phyloP scores from a whole-genome alignment of 2,113 vertebrate species.

The Thamnaconus septentrionalis region DNA sequence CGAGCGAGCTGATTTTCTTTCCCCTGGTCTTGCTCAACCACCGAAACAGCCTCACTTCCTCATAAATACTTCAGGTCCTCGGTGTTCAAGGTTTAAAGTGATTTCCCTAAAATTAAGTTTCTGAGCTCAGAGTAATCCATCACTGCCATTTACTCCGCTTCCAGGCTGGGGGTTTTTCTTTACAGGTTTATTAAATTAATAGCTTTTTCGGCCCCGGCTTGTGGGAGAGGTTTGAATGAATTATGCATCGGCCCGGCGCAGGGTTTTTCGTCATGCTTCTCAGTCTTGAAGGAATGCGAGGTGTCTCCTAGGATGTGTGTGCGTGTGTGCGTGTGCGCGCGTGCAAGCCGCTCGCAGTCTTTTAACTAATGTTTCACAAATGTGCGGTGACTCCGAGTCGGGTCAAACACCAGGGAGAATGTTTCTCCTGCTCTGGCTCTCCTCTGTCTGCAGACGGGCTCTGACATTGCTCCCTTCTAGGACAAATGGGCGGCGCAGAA shows the following conservation, averaged over 20 bases:
- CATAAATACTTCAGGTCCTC: conserved; percentile 70
- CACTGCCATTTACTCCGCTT: conserved; percentile 63
- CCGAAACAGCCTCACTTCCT: conserved; percentile 35
- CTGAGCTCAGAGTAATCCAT: conserved; percentile 67
- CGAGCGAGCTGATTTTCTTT: conserved; percentile 31
- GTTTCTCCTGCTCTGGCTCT: conserved; percentile 46
- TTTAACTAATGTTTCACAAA: conserved; percentile 53
- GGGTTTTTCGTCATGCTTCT: conserved; percentile 49
- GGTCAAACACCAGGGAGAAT: conserved; percentile 35
- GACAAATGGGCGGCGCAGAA: conserved; percentile 20
- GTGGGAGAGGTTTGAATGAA: conserved; percentile 62
- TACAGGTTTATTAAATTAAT: conserved; percentile 76
- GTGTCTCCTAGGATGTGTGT: conserved; percentile 17
- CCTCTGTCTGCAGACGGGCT: conserved; percentile 36
- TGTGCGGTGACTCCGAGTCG: conserved; percentile 19
- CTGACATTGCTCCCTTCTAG: conserved; percentile 46
- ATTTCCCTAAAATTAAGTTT: conserved; percentile 72
- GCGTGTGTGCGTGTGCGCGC: too few relatives aligned
- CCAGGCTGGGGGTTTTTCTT: conserved; percentile 57
- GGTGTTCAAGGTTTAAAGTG: conserved; percentile 63
- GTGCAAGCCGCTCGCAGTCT: conserved; percentile 11
- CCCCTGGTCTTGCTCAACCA: conserved; percentile 11
- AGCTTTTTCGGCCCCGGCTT: conserved; percentile 54
- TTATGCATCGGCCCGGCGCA: conserved; percentile 58
- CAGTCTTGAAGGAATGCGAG: conserved; percentile 23